Evolutionary conservation across 2,888 invertebrate genomes (phyloP).

Genomic region (Sphecodes monilicornis): DNA sequence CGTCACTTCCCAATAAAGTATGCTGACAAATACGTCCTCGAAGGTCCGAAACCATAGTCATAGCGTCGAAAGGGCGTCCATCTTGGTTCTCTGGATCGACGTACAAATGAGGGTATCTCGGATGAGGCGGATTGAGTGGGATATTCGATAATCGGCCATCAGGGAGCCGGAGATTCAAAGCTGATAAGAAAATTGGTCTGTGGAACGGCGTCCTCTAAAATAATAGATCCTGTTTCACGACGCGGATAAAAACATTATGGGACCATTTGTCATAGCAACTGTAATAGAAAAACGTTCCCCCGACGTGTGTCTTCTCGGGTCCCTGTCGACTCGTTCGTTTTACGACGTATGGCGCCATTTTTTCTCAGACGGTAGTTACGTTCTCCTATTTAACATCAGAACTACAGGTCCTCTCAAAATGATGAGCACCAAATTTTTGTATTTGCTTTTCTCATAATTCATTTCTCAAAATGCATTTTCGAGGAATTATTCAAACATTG

Average conservation of each 20-base stretch:
- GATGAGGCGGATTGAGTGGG: neutral
- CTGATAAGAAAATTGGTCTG: constrained; percentile 14
- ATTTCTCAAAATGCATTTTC: neutral
- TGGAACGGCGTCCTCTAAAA: neutral
- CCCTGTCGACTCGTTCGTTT: neutral
- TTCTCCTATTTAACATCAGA: neutral
- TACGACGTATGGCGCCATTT: neutral
- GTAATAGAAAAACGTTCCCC: constrained; percentile 10
- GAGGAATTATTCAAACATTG: neutral
- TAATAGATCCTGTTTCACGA: constrained; percentile 5
- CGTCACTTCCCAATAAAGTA: neutral
- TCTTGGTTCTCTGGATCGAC: neutral
- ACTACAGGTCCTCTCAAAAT: too few relatives aligned
- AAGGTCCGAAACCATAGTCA: neutral
- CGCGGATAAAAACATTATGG: constrained; percentile 8
- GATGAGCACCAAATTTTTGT: neutral
- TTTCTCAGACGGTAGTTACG: neutral
- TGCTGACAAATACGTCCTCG: neutral
- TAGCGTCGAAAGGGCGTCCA: neutral
- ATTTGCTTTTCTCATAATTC: neutral
- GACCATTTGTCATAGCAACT: constrained; percentile 2
- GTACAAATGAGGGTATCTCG: neutral
- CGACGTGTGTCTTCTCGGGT: neutral
- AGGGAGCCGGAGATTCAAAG: neutral
- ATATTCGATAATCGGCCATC: constrained; percentile 28